Evolutionary conservation across 92 coral and sea anemone genomes (phyloP).

Genomic region (Nematostella vectensis): DNA sequence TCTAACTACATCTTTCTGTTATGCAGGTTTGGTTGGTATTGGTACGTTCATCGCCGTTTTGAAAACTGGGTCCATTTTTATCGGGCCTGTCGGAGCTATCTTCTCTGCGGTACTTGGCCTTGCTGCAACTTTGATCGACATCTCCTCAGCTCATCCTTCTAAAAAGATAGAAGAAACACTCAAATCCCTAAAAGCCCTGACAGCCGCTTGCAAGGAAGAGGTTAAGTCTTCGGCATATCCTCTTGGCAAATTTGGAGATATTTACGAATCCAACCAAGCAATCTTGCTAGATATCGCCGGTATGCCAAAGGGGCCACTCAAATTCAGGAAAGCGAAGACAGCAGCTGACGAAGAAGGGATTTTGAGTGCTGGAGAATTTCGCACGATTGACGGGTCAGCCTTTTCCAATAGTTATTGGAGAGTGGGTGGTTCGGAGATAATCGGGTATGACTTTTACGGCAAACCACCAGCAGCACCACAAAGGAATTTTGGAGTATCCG

Average conservation of each 20-base stretch:
- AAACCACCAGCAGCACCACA: constrained; percentile 4
- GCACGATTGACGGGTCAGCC: constrained; percentile 15
- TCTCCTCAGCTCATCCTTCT: constrained; percentile 12
- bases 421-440: constrained; percentile 12
- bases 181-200: constrained; percentile 9
- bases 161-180: constrained; percentile 14
- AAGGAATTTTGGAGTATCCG: constrained; percentile 11
- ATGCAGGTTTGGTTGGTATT: no score
- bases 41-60: no score
- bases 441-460: constrained; percentile 24
- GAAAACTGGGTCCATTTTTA: no score
- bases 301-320: constrained; percentile 17
- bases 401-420: constrained; percentile 16
- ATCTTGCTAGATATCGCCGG: constrained; percentile 10
- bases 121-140: constrained; percentile 16
- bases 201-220: constrained; percentile 14
- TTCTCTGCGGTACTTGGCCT: no score
- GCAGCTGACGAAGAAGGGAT: constrained; percentile 5
- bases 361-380: constrained; percentile 20
- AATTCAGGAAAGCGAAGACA: constrained; percentile 7
- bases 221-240: constrained; percentile 9
- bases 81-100: no score
- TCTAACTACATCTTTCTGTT: no score
- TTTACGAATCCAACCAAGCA: constrained; percentile 20
- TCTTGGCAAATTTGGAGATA: constrained; percentile 9